Evolutionary conservation across 2,113 vertebrate genomes (phyloP).

Genomic region (Oxyruncus cristatus): DNA sequence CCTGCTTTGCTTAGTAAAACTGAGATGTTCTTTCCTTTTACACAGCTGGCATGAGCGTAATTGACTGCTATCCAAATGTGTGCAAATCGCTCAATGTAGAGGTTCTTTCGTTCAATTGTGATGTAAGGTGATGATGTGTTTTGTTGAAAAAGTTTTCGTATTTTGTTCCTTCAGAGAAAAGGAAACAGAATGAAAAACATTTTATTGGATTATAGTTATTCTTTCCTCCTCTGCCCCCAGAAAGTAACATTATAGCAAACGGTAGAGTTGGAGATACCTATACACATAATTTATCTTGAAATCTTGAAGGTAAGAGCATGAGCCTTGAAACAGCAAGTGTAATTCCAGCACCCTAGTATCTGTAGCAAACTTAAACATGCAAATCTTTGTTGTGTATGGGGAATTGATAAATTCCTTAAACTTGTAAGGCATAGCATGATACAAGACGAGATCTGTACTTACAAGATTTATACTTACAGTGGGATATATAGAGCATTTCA

Average conservation of each 20-base stretch:
- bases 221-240: neutral
- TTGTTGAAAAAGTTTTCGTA: neutral
- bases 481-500: neutral
- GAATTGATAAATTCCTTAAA: neutral
- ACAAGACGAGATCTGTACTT: neutral
- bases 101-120: neutral
- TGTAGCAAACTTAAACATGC: neutral
- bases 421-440: neutral
- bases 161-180: slow-evolving; percentile 35
- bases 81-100: neutral
- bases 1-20: slow-evolving; percentile 31
- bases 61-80: slow-evolving; percentile 40
- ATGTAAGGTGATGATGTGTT: neutral
- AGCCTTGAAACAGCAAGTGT: neutral
- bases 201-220: neutral
- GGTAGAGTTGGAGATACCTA: neutral
- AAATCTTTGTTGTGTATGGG: neutral
- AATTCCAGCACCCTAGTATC: neutral
- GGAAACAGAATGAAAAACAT: neutral
- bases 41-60: neutral
- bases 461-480: neutral
- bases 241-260: neutral
- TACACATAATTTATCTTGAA: neutral
- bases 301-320: neutral
- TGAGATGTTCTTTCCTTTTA: slow-evolving; percentile 53